These are phyloP conservation scores for Rotaria socialis DNA, from an alignment of 2,888 invertebrate genomes.

Conservation along the genomic window DNA sequence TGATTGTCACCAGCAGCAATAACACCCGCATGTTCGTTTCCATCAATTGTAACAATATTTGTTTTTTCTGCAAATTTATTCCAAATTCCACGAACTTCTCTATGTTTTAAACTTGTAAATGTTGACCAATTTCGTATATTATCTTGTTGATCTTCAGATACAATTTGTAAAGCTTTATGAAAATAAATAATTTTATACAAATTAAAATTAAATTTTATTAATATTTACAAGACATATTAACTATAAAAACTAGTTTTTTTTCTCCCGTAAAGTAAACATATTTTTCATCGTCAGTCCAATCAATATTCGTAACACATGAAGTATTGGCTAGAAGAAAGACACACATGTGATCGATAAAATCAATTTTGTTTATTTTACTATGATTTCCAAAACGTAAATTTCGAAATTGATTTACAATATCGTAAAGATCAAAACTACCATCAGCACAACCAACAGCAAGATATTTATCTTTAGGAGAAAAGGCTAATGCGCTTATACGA, in stretches of 20 bases:
- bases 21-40: constrained; percentile 52
- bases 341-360: no score
- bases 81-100: constrained; percentile 59
- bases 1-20: constrained; percentile 50
- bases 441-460: constrained; percentile 61
- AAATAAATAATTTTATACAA: background rate
- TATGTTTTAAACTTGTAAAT: constrained; percentile 59
- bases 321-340: constrained; percentile 48
- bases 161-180: constrained; percentile 55
- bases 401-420: background rate
- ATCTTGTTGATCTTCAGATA: constrained; percentile 55
- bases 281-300: constrained; percentile 60
- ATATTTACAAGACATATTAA: constrained; percentile 56
- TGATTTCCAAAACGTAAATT: background rate
- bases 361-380: background rate
- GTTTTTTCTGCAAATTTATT: constrained; percentile 60
- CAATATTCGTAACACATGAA: constrained; percentile 61
- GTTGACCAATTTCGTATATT: constrained; percentile 52
- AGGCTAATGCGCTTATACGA: constrained; percentile 48
- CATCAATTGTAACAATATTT: constrained; percentile 59
- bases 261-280: constrained; percentile 60
- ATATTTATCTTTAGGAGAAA: constrained; percentile 59
- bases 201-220: background rate
- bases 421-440: constrained; percentile 13
- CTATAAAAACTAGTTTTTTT: constrained; percentile 58